A percentile compares a stretch with the other conserved stretches of the same genome.
phyloP scores from a whole-genome alignment of 2,113 vertebrate species.

The Rynchops niger region DNA sequence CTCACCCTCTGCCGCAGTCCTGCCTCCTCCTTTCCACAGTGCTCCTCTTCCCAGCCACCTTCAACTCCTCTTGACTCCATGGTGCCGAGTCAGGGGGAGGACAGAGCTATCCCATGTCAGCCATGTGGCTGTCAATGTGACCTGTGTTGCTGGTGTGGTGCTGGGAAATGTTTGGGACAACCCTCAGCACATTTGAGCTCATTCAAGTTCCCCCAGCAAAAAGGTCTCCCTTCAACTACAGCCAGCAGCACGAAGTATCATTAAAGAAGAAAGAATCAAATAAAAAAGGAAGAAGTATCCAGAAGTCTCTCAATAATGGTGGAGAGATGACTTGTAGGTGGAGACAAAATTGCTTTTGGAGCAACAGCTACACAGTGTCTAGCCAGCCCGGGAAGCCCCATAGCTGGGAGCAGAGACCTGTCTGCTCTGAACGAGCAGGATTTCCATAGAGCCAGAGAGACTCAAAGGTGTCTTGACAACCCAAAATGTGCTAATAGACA shows the following conservation, averaged over 20 bases:
- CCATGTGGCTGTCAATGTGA: neutral
- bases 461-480: conserved; percentile 24
- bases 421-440: neutral
- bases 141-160: neutral
- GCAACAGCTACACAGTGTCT: neutral
- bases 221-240: neutral
- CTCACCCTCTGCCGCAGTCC: rapidly evolving
- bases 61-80: neutral
- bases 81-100: neutral
- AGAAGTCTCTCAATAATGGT: neutral
- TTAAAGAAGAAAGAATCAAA: neutral
- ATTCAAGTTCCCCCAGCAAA: neutral
- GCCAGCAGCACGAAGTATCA: neutral
- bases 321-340: neutral
- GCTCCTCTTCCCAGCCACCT: neutral
- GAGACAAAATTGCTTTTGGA: neutral
- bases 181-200: neutral
- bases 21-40: neutral
- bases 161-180: neutral
- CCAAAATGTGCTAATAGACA: neutral
- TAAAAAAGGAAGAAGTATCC: neutral
- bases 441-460: neutral
- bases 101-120: neutral
- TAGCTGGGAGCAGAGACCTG: neutral
- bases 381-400: neutral